Percentiles rank a stretch among this genome's conserved stretches.
Evolutionary conservation across 2,888 invertebrate species (phyloP).

Genomic region (Tipula confusa): DNA sequence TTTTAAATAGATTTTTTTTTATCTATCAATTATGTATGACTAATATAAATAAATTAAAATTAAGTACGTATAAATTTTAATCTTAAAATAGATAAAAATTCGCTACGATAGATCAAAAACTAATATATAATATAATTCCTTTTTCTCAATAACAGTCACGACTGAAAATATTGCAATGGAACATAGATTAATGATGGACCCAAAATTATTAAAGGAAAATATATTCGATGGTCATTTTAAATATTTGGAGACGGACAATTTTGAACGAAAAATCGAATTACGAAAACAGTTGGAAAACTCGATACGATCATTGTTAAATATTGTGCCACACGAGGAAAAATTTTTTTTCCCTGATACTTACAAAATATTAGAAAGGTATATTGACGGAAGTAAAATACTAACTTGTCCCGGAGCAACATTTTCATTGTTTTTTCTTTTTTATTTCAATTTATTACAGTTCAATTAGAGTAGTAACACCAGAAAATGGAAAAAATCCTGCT

Average conservation of each 20-base stretch:
- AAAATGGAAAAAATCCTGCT: conserved; percentile 56
- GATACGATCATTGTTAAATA: conserved; percentile 68
- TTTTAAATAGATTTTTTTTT: conserved; percentile 25
- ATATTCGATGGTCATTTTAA: conserved; percentile 72
- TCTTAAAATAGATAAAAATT: background rate
- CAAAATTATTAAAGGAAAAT: conserved; percentile 61
- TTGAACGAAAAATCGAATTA: conserved; percentile 69
- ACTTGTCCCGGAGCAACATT: no score
- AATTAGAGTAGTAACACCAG: background rate
- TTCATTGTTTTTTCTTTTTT: no score
- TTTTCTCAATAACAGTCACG: background rate
- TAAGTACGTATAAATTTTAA: background rate
- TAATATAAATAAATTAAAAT: background rate
- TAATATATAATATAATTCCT: background rate
- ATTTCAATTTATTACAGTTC: background rate
- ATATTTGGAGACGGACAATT: conserved; percentile 76
- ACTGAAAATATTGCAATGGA: background rate
- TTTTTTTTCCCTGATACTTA: conserved; percentile 71
- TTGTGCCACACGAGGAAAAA: conserved; percentile 74
- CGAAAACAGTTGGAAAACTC: conserved; percentile 69
- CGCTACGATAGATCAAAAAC: background rate
- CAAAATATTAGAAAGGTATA: conserved; percentile 62
- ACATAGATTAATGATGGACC: background rate
- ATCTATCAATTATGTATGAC: conserved; percentile 25
- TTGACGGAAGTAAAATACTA: no score